A percentile compares a stretch with the other conserved stretches of the same genome.
phyloP scores from a whole-genome alignment of 2,113 vertebrate species.

The Dromiciops gliroides region DNA sequence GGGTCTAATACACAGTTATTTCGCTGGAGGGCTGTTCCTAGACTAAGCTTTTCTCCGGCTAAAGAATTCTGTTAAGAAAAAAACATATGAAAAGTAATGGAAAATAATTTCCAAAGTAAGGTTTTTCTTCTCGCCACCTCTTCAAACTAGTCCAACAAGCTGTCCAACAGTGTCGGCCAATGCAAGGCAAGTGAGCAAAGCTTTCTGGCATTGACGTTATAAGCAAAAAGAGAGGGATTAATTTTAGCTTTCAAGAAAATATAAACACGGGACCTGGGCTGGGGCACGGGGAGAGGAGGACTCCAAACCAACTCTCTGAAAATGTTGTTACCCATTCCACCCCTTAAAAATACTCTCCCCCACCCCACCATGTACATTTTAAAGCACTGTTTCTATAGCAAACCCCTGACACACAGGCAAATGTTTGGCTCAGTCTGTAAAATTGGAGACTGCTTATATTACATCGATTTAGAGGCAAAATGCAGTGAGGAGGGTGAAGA shows the following conservation, averaged over 20 bases:
- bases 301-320: background rate
- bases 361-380: background rate
- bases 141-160: background rate
- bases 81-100: background rate
- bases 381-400: background rate
- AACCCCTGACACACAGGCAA: background rate
- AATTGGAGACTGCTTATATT: background rate
- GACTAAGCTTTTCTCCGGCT: constrained; percentile 75
- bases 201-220: background rate
- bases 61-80: constrained; percentile 75
- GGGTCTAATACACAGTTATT: constrained; percentile 72
- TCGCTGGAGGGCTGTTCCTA: constrained; percentile 67
- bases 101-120: background rate
- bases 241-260: background rate
- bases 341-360: background rate
- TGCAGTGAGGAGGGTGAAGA: background rate
- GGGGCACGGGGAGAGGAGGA: background rate
- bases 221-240: background rate
- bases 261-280: no score
- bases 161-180: background rate
- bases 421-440: background rate
- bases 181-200: background rate
- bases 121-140: background rate
- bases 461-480: background rate
- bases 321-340: background rate